Evolutionary conservation across 2,113 vertebrate species (phyloP), one percentile per base, ranked within the genome.

Genomic region (Brachyhypopomus occidentalis): DNA sequence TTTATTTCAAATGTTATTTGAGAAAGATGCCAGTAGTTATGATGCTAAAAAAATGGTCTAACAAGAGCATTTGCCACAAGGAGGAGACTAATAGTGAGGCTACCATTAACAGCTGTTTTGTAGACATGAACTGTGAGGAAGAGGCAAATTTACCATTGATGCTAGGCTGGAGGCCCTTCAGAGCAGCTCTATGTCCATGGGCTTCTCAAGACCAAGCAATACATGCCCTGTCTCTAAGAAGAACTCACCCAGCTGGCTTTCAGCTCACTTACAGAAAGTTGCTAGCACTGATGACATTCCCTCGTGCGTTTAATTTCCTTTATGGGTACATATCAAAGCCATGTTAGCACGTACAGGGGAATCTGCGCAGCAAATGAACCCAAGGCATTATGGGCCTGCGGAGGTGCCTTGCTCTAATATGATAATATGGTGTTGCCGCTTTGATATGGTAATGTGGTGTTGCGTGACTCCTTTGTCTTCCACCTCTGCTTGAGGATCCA

Each of bases 381-480:
- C 23, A 62, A 62, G 2, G 38, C 20, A 48, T 60, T 74, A 16
- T 66, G 45, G 56, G 71, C 59, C 27, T 23, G 71, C 36, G 71
- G n/a, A 62, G 59, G 45, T 67, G 38, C 60, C 72, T 66, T 80
- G 66, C 60, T 66, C 41, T 75, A 81, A 81, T 81, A 81, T 81
- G 64, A 81, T 81, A 81, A 81, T 81, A 58, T n/a, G 30, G 62
- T 23, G 72, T 58, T 69, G 64, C 55, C 19, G 17, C 36, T 55
- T 22, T 81, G 72, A 81, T 81, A 75, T 81, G 80, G 60, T 81
- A 81, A 81, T 81, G 27, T 70, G 38, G 52, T 45, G 72, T 48
- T 76, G 34, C 34, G 30, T 59, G 74, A 19, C 34, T 70, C 64
- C 56, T 69, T 81, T 81, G 22, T 81, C 63, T 48, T 25, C 16